Evolutionary conservation across 2,888 invertebrate species (phyloP).

Genomic region (Eupsilia transversa): DNA sequence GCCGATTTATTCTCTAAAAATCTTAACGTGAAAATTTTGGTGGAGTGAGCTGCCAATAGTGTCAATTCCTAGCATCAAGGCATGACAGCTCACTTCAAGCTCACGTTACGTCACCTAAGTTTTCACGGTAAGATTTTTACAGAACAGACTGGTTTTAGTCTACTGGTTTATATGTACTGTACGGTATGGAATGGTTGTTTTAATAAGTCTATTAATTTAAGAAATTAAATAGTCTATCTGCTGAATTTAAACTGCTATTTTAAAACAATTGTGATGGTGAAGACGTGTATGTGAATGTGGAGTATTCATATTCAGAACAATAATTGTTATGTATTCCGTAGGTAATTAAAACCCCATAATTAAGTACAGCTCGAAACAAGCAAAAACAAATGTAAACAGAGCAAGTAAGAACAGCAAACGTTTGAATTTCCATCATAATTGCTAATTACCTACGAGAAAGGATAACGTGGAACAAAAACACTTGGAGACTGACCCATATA

Average conservation of each 20-base stretch:
- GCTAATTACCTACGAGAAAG: constrained; percentile 49
- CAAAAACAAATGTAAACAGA: constrained; percentile 30
- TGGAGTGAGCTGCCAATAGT: too few species aligned
- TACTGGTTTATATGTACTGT: too few species aligned
- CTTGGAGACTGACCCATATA: constrained; percentile 70
- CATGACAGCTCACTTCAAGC: too few species aligned
- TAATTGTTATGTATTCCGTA: neutral
- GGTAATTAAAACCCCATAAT: neutral
- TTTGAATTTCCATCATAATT: constrained; percentile 47
- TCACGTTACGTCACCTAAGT: too few species aligned
- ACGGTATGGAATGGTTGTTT: too few species aligned
- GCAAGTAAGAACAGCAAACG: constrained; percentile 6
- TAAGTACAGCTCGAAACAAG: neutral
- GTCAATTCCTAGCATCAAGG: too few species aligned
- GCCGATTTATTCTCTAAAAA: too few species aligned
- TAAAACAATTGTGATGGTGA: neutral
- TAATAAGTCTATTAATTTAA: neutral
- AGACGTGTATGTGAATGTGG: neutral
- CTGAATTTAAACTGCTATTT: neutral
- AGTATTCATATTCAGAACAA: neutral
- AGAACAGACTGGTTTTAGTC: too few species aligned
- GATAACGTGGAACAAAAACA: constrained; percentile 55
- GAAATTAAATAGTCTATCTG: neutral
- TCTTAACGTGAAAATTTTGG: too few species aligned
- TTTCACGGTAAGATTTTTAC: too few species aligned